Conservation (phyloP, 2,113 vertebrate species). For the Nesogale talazaci region DNA sequence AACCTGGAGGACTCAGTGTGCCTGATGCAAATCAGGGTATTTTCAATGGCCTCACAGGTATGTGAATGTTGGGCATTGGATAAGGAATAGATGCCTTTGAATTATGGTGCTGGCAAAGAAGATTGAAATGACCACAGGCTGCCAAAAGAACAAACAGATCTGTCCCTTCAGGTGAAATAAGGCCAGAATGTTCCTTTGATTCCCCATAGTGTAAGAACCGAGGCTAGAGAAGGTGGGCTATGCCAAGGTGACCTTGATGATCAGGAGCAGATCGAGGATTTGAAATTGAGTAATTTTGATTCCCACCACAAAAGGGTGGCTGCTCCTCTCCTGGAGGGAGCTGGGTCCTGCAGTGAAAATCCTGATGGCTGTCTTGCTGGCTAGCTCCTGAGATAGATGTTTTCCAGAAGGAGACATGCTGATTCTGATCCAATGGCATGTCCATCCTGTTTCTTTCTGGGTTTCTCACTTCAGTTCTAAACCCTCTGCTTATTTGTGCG, state of each 20-base stretch:
- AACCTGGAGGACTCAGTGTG: no score
- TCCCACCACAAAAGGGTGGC: background rate
- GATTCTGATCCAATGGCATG: background rate
- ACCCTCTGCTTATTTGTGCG: background rate
- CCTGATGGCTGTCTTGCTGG: fast-evolving
- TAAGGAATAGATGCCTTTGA: no score
- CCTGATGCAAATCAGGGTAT: no score
- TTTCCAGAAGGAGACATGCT: background rate
- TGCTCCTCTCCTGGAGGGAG: background rate
- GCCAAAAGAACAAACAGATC: no score
- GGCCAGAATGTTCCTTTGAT: no score
- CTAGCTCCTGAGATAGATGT: background rate
- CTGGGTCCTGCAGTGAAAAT: background rate
- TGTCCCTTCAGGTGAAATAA: no score
- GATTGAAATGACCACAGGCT: no score
- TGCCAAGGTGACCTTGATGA: background rate
- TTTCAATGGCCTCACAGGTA: no score
- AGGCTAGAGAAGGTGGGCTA: background rate
- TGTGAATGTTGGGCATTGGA: no score
- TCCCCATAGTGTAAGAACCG: background rate
- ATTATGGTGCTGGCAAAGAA: no score
- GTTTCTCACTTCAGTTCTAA: background rate
- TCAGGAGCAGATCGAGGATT: background rate
- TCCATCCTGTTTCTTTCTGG: background rate
- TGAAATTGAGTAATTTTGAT: background rate